Evolutionary conservation across 2,888 invertebrate species (phyloP).

Genomic region (Bimastos eiseni): DNA sequence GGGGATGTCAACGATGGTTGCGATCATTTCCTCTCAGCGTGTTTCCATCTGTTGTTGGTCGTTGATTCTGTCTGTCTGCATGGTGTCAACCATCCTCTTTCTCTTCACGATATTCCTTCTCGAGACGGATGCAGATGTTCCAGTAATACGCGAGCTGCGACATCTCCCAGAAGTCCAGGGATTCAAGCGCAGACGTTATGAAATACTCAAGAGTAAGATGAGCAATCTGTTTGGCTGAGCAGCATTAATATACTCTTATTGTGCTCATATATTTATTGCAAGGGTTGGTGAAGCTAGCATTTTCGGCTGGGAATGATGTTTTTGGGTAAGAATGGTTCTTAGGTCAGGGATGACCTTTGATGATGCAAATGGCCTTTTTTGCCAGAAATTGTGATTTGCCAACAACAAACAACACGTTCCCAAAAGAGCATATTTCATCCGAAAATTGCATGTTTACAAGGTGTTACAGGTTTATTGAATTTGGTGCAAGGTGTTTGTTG

Average conservation of each 20-base stretch:
- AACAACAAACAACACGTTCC: no score
- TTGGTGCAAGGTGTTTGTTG: neutral
- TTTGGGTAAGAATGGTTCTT: neutral
- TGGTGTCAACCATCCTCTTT: constrained; percentile 30
- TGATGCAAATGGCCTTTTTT: neutral
- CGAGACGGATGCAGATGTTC: constrained; percentile 42
- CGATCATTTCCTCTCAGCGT: constrained; percentile 29
- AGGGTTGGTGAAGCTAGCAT: neutral
- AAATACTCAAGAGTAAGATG: constrained; percentile 39
- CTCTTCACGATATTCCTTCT: constrained; percentile 37
- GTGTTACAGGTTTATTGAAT: neutral
- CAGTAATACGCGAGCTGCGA: constrained; percentile 40
- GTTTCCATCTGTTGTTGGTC: constrained; percentile 31
- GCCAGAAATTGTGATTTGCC: neutral
- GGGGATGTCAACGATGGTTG: neutral
- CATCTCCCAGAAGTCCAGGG: constrained; percentile 40
- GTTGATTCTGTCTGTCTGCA: constrained; percentile 33
- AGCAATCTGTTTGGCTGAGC: neutral
- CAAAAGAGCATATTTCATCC: neutral
- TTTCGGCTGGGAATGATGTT: neutral
- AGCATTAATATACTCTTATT: neutral
- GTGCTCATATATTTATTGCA: neutral
- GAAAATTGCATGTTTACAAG: neutral
- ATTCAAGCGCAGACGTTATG: constrained; percentile 41
- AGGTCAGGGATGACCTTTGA: neutral